Evolutionary conservation across 2,888 invertebrate species (phyloP).

Genomic region (Dascillus cervinus): DNA sequence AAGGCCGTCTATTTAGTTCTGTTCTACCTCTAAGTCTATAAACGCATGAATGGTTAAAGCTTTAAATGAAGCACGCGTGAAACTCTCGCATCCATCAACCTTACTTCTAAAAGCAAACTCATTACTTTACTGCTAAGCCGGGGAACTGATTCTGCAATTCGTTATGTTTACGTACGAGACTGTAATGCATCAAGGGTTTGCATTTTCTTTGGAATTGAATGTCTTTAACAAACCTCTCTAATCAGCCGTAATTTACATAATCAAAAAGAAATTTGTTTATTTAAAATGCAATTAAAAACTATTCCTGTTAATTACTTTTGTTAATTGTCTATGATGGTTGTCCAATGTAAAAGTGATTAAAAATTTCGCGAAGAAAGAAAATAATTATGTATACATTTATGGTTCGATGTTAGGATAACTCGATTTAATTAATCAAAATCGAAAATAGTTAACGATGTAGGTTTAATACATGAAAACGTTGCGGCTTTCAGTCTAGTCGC

Average conservation of each 20-base stretch:
- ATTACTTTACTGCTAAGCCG: conserved; percentile 33
- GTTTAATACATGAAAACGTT: too few species aligned
- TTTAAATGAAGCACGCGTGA: conserved; percentile 34
- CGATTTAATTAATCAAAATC: too few species aligned
- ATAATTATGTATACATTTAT: too few species aligned
- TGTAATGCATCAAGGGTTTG: conserved; percentile 32
- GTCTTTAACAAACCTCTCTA: conserved; percentile 21
- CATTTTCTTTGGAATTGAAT: conserved; percentile 28
- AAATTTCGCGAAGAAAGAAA: too few species aligned
- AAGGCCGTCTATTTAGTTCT: conserved; percentile 8
- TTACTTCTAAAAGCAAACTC: conserved; percentile 32
- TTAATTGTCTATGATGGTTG: too few species aligned
- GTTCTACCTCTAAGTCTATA: conserved; percentile 11
- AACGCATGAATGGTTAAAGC: conserved; percentile 29
- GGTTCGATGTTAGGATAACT: too few species aligned
- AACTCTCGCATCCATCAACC: conserved; percentile 30
- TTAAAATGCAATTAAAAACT: too few species aligned
- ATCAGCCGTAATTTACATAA: conserved; percentile 20
- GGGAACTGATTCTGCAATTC: conserved; percentile 32
- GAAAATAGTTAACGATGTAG: too few species aligned
- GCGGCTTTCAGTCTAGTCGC: too few species aligned
- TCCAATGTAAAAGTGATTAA: too few species aligned
- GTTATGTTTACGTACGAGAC: conserved; percentile 32
- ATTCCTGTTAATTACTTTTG: too few species aligned
- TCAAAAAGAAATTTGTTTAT: too few species aligned